Conservation (phyloP, 2,888 invertebrate species). For the Leptarthrus brevirostris region DNA sequence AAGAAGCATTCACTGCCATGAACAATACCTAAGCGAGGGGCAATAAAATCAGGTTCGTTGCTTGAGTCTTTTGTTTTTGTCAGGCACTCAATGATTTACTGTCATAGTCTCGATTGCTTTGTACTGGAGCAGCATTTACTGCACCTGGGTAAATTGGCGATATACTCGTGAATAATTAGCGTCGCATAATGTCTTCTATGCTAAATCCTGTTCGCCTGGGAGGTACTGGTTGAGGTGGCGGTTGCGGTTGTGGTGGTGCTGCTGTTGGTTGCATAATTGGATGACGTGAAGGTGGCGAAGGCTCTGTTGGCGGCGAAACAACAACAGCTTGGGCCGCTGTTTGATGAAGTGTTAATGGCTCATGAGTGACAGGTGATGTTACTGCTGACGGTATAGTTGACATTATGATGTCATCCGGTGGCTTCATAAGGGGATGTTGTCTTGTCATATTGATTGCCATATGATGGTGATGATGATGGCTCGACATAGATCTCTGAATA, state of each 20-base stretch:
- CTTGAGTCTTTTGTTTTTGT: slow-evolving; percentile 52
- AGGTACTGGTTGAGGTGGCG: slow-evolving; percentile 64
- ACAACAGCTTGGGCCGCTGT: slow-evolving; percentile 49
- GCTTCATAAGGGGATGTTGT: slow-evolving; percentile 56
- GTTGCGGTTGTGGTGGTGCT: slow-evolving; percentile 65
- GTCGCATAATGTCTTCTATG: slow-evolving; percentile 91
- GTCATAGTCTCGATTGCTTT: slow-evolving; percentile 38
- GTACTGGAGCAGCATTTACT: not conserved
- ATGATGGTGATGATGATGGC: slow-evolving; percentile 53
- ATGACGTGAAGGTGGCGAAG: slow-evolving; percentile 52
- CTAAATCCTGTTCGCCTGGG: slow-evolving; percentile 86
- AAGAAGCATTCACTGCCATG: not conserved
- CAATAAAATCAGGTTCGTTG: slow-evolving; percentile 44
- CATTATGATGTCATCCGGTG: slow-evolving; percentile 55
- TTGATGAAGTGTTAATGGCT: slow-evolving; percentile 54
- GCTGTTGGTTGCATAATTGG: slow-evolving; percentile 66
- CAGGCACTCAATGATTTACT: slow-evolving; percentile 13
- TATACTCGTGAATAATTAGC: slow-evolving; percentile 67
- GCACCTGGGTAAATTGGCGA: not conserved
- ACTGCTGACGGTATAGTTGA: slow-evolving; percentile 55
- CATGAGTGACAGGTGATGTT: slow-evolving; percentile 53
- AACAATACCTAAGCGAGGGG: not conserved
- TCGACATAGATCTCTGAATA: slow-evolving; percentile 55
- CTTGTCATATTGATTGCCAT: slow-evolving; percentile 63
- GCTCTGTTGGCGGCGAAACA: slow-evolving; percentile 43